Conservation (phyloP, 2,113 vertebrate genomes). For the crab-eating macaque (Macaca fascicularis) region DNA sequence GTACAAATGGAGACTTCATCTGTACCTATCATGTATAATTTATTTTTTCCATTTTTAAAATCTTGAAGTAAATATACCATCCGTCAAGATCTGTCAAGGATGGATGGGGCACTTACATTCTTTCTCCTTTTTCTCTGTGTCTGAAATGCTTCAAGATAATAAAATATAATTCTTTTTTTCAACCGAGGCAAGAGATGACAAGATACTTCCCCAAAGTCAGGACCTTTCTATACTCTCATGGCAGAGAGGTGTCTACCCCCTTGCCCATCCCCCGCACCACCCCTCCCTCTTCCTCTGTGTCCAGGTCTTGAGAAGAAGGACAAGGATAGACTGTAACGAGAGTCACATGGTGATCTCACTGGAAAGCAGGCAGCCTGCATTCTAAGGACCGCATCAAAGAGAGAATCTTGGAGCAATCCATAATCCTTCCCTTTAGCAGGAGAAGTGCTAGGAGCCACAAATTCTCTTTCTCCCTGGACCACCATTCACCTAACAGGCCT, state of each 20-base stretch:
- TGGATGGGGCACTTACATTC: not conserved
- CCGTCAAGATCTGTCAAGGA: not conserved
- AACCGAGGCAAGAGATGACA: not conserved
- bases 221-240: not conserved
- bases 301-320: not conserved
- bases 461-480: conserved; percentile 46
- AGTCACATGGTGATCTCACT: not conserved
- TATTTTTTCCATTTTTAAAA: not conserved
- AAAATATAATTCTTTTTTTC: not conserved
- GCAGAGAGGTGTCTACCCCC: not conserved
- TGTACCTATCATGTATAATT: not conserved
- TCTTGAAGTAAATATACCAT: not conserved
- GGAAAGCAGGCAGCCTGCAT: not conserved
- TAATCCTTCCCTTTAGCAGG: not conserved
- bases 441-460: not conserved
- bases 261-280: not conserved
- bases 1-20: not conserved
- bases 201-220: not conserved
- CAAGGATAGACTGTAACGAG: not conserved
- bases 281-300: not conserved
- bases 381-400: not conserved
- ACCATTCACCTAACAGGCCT: conserved; percentile 59
- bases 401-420: not conserved
- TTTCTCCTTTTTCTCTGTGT: not conserved
- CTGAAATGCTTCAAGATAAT: conserved; percentile 3